These are phyloP conservation scores for Rana temporaria DNA, from an alignment of 2,113 vertebrate species.

Conservation along the genomic window DNA sequence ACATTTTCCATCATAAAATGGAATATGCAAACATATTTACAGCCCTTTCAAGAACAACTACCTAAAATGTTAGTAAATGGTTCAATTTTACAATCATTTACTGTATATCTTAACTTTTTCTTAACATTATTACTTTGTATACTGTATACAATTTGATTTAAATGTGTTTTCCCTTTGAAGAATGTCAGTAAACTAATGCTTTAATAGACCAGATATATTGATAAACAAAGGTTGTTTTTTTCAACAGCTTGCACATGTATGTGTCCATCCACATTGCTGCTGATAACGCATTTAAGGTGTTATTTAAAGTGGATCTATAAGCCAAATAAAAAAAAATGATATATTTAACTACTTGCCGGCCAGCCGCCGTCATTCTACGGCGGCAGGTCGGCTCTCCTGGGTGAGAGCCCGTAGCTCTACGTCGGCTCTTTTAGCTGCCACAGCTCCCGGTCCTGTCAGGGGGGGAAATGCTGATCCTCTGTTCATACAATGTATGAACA, in stretches of 20 bases:
- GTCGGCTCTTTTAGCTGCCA: too few relatives aligned
- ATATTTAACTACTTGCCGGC: too few relatives aligned
- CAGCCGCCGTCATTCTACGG: too few relatives aligned
- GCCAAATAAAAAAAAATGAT: too few relatives aligned
- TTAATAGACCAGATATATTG: not conserved
- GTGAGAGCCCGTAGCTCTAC: too few relatives aligned
- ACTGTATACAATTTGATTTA: not conserved
- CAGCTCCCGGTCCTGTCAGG: too few relatives aligned
- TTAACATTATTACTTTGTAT: conserved; percentile 6
- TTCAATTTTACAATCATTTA: conserved; percentile 12
- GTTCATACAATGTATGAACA: too few relatives aligned
- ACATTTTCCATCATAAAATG: conserved; percentile 53
- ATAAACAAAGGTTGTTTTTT: not conserved
- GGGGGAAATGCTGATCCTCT: too few relatives aligned
- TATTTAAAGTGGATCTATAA: not conserved
- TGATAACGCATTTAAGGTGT: too few relatives aligned
- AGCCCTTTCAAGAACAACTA: conserved; percentile 30
- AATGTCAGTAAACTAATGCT: not conserved
- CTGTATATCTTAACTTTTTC: not conserved
- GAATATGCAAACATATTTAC: conserved; percentile 50
- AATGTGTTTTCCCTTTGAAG: not conserved
- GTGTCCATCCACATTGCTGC: not conserved
- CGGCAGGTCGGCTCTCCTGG: too few relatives aligned
- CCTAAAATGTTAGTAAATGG: conserved; percentile 1
- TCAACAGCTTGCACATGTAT: not conserved